Evolutionary conservation across 2,797 vertebrate genomes (phyloP).

Genomic region (Brachyalestes nurse): DNA sequence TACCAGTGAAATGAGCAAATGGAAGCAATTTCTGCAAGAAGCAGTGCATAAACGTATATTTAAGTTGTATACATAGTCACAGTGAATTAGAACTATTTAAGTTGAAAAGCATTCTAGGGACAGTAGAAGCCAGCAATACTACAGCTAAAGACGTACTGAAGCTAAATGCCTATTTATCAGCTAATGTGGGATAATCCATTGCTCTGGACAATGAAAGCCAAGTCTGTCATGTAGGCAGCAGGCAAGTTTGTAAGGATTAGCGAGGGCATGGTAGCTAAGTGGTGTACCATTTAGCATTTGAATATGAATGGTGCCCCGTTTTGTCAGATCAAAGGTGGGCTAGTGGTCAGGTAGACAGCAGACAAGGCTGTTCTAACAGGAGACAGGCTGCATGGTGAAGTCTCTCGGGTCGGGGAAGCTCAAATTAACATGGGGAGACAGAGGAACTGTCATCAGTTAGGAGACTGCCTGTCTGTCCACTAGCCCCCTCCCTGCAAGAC

Average conservation of each 20-base stretch:
- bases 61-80: background rate
- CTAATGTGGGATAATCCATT: slow-evolving; percentile 56
- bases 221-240: slow-evolving; percentile 34
- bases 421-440: slow-evolving; percentile 73
- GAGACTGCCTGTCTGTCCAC: slow-evolving; percentile 74
- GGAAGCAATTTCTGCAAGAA: background rate
- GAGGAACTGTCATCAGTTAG: slow-evolving; percentile 65
- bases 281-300: slow-evolving; percentile 49
- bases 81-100: background rate
- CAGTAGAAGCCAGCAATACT: slow-evolving; percentile 14
- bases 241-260: slow-evolving; percentile 38
- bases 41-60: background rate
- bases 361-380: slow-evolving; percentile 68
- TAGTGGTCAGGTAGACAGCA: slow-evolving; percentile 62
- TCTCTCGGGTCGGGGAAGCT: slow-evolving; percentile 62
- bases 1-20: background rate
- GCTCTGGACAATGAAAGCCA: slow-evolving; percentile 28
- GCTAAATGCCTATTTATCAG: slow-evolving; percentile 31
- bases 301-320: slow-evolving; percentile 60
- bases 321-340: slow-evolving; percentile 73
- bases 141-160: slow-evolving; percentile 13
- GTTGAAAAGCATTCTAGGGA: background rate
- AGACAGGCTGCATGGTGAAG: slow-evolving; percentile 57
- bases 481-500: slow-evolving; percentile 35
- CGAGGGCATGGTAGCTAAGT: slow-evolving; percentile 30